Evolutionary conservation across 2,797 vertebrate genomes (phyloP).

Genomic region (Ptychadena robeensis): DNA sequence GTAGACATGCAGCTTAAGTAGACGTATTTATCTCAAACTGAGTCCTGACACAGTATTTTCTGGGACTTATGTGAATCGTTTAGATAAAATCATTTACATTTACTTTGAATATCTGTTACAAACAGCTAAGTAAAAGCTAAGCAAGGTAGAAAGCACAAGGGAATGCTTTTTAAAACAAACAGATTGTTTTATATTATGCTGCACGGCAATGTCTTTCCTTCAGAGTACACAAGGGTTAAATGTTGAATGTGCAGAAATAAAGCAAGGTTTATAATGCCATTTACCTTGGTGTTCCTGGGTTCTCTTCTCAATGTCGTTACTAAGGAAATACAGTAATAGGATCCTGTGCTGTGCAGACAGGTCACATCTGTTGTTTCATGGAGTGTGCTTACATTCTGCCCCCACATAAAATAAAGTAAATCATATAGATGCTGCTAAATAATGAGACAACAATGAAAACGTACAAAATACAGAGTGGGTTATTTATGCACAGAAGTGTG

Average conservation of each 20-base stretch:
- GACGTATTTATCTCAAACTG: neutral
- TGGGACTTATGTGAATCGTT: neutral
- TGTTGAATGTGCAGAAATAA: conserved; percentile 40
- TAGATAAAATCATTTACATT: neutral
- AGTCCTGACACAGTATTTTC: neutral
- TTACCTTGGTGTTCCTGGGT: conserved; percentile 39
- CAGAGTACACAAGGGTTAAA: conserved; percentile 43
- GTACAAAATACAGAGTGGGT: too few species aligned
- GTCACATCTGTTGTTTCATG: conserved; percentile 52
- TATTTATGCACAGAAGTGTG: neutral
- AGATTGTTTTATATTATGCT: conserved; percentile 1
- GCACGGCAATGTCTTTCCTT: neutral
- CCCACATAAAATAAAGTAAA: conserved; percentile 23
- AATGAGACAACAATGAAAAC: neutral
- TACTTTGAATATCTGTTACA: neutral
- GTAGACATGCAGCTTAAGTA: neutral
- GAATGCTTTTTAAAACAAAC: conserved; percentile 17
- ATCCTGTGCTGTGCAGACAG: conserved; percentile 49
- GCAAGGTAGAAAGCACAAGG: conserved; percentile 6
- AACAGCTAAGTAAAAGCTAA: neutral
- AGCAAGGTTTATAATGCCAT: conserved; percentile 45
- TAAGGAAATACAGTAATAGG: conserved; percentile 58
- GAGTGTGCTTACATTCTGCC: conserved; percentile 38
- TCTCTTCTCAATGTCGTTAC: conserved; percentile 52
- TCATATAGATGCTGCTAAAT: conserved; percentile 18